Conservation (phyloP, 1,140 invertebrate genomes). For the Nebria ingens region DNA sequence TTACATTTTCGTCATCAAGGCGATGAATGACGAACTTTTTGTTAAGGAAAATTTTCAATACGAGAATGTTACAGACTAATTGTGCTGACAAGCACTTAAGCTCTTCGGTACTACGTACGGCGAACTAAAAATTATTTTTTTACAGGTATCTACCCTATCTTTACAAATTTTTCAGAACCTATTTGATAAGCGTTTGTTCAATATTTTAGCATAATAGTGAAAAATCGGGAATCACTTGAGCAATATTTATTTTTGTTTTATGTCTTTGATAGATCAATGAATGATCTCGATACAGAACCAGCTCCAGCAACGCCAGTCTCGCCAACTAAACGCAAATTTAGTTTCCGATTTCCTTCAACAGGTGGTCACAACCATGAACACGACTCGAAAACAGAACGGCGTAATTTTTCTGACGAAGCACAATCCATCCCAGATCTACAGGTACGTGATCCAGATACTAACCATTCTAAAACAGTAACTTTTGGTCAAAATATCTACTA, state of each 20-base stretch:
- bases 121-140: no score
- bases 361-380: conserved; percentile 36
- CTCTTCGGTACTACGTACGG: no score
- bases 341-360: conserved; percentile 66
- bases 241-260: conserved; percentile 12
- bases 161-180: not conserved
- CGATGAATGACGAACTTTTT: no score
- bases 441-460: conserved; percentile 47
- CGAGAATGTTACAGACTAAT: no score
- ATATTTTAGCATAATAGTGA: not conserved
- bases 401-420: conserved; percentile 83
- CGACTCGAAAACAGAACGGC: conserved; percentile 55
- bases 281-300: conserved; percentile 59
- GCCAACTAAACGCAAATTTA: conserved; percentile 75
- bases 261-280: conserved; percentile 83
- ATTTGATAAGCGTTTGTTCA: not conserved
- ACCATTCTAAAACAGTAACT: no score
- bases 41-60: no score
- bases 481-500: no score
- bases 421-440: conserved; percentile 83
- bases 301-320: conserved; percentile 61
- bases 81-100: no score
- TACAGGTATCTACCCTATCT: no score
- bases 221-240: not conserved
- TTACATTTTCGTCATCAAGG: no score